phyloP scores from a whole-genome alignment of 2,888 invertebrate species.

The Drosophila pseudotakahashii region DNA sequence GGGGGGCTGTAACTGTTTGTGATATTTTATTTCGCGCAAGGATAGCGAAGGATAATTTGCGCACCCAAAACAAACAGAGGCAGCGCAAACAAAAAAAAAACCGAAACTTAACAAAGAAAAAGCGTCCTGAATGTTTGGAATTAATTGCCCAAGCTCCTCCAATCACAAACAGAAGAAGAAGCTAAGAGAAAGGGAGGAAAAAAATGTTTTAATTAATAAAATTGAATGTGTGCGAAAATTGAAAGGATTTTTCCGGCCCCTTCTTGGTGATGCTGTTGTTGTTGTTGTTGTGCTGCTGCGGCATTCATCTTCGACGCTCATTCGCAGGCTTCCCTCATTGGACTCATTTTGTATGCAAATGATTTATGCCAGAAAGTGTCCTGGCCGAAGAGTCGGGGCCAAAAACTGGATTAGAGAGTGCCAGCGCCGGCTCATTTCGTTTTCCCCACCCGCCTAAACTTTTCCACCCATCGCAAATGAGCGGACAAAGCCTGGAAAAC shows the following conservation, averaged over 20 bases:
- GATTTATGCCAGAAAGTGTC: slow-evolving; percentile 80
- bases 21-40: slow-evolving; percentile 82
- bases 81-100: not conserved
- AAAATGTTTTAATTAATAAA: slow-evolving; percentile 83
- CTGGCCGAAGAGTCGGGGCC: slow-evolving; percentile 62
- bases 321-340: slow-evolving; percentile 59
- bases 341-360: slow-evolving; percentile 83
- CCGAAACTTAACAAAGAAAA: slow-evolving; percentile 81
- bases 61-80: slow-evolving; percentile 46
- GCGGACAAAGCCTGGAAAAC: slow-evolving; percentile 62
- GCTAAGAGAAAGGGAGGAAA: slow-evolving; percentile 37
- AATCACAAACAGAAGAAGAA: slow-evolving; percentile 66
- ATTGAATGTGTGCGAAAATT: slow-evolving; percentile 83
- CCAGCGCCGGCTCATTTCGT: slow-evolving; percentile 65
- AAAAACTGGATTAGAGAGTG: slow-evolving; percentile 77
- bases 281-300: slow-evolving; percentile 52
- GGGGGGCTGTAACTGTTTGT: slow-evolving; percentile 82
- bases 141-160: slow-evolving; percentile 70
- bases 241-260: slow-evolving; percentile 78
- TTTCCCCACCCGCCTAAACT: slow-evolving; percentile 38
- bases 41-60: slow-evolving; percentile 75
- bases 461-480: slow-evolving; percentile 54
- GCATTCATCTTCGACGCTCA: slow-evolving; percentile 75
- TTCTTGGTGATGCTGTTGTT: slow-evolving; percentile 42
- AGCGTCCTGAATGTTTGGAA: slow-evolving; percentile 79